These are phyloP conservation scores for Cephalotes varians DNA, from an alignment of 2,888 invertebrate species.

Conservation along the genomic window DNA sequence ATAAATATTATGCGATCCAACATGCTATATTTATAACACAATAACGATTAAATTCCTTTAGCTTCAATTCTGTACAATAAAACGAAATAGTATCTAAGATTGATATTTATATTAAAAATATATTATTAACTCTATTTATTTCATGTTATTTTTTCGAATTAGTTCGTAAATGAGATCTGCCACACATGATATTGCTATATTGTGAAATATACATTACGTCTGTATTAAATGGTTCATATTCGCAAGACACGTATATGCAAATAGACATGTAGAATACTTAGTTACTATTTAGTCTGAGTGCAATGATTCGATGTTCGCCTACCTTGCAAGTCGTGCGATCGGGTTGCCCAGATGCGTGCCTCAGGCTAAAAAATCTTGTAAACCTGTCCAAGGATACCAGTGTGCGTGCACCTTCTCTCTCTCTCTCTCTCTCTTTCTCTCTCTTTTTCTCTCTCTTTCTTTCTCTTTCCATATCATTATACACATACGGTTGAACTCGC, in stretches of 20 bases:
- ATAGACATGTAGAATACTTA: constrained; percentile 46
- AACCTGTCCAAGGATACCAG: constrained; percentile 60
- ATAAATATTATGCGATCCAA: background rate
- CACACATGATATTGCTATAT: background rate
- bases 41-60: background rate
- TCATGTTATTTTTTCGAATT: background rate
- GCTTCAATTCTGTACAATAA: background rate
- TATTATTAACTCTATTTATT: background rate
- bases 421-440: constrained; percentile 3
- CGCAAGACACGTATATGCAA: background rate
- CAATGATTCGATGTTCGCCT: constrained; percentile 61
- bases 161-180: background rate
- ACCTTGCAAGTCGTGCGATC: constrained; percentile 60
- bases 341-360: constrained; percentile 64
- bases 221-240: background rate
- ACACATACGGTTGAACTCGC: constrained; percentile 9
- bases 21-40: background rate
- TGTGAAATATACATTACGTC: background rate
- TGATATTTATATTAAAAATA: background rate
- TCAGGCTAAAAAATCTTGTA: constrained; percentile 47
- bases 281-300: constrained; percentile 67
- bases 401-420: constrained; percentile 33
- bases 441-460: constrained; percentile 11
- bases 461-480: constrained; percentile 18
- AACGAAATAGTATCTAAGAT: too few relatives aligned